Base-by-base conservation (phyloP, 1,140 invertebrate genomes). In the Drosophila guanche region DNA sequence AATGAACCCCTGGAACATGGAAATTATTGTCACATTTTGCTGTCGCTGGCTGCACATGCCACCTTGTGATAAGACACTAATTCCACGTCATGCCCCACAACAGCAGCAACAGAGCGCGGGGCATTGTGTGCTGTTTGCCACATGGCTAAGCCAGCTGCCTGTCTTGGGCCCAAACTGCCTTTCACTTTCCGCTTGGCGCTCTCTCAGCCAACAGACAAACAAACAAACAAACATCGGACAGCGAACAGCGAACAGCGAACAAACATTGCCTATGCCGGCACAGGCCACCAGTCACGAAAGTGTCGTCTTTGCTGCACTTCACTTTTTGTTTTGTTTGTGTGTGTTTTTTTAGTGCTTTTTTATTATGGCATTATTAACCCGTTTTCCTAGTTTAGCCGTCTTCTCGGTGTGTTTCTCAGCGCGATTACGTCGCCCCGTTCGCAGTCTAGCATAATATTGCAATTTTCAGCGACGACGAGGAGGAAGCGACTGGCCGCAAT, bases 311-410 rank as follows among this genome's bases (percentile, higher is more conserved):
- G 77, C 62, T 67, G 46, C 16, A 37, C 33, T 37, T 37, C 33
- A 37, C 3, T 12, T 37, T 37, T 12, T 27, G 25, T 5, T 27
- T 37, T 37, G 10, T 37, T 3, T 37, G 63, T 76, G 51, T 53
- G 63, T 41, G 16, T 62, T 40, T 62, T 69, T 84, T 73, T 65
- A 61, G 37, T 54, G 29, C 61, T 71, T 71, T 51, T 72, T 58
- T 74, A 80, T 88, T 81, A 88, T 88, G 78, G 83, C 81, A 88
- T 86, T 86, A 86, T 86, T 88, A 86, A 86, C 81, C 81, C 83
- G 81, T 86, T 86, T 86, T 86, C 81, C 81, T 86, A 86, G 74
- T 88, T 76, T 25, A 56, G 40, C 46, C 37, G 52, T 63, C 66
- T 57, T 37, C 33, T 37, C 33, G 33, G 42, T 41, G 48, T 54